These are phyloP conservation scores for Paralichthys olivaceus DNA, from an alignment of 2,113 vertebrate genomes.

Conservation along the genomic window DNA sequence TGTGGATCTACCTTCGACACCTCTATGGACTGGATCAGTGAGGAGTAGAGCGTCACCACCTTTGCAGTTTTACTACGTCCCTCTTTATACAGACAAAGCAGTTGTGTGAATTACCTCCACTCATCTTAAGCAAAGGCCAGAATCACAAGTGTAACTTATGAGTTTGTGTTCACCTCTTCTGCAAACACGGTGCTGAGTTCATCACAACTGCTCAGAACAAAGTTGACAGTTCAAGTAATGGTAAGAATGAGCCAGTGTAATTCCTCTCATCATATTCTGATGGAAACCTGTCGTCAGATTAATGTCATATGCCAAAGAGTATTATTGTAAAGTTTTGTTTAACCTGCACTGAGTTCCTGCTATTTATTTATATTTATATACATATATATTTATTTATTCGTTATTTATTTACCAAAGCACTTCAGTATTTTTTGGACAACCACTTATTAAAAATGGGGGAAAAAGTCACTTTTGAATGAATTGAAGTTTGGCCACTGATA, in stretches of 20 bases:
- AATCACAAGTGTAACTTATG: background rate
- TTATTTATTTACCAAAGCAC: slow-evolving; percentile 49
- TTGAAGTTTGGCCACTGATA: too few species aligned
- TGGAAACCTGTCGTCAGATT: background rate
- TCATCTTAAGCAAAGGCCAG: slow-evolving; percentile 16
- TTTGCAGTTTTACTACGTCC: background rate
- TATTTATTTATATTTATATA: slow-evolving; percentile 29
- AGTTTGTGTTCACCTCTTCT: slow-evolving; percentile 1
- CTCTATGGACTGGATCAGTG: slow-evolving; percentile 90
- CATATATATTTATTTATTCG: slow-evolving; percentile 8
- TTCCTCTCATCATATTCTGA: background rate
- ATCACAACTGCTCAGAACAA: background rate
- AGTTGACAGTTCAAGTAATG: background rate
- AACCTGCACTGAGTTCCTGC: slow-evolving; percentile 11
- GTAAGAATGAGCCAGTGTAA: background rate
- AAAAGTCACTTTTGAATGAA: background rate
- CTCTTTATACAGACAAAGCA: background rate
- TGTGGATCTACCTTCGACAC: slow-evolving; percentile 73
- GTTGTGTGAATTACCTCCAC: background rate
- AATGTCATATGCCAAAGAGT: background rate
- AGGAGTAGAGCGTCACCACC: slow-evolving; percentile 56
- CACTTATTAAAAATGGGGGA: background rate
- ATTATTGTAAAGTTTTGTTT: slow-evolving; percentile 9
- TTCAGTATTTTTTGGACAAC: background rate
- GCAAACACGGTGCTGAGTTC: background rate